Conservation (phyloP, 1,140 invertebrate genomes). For the Drosophila nebulosa region DNA sequence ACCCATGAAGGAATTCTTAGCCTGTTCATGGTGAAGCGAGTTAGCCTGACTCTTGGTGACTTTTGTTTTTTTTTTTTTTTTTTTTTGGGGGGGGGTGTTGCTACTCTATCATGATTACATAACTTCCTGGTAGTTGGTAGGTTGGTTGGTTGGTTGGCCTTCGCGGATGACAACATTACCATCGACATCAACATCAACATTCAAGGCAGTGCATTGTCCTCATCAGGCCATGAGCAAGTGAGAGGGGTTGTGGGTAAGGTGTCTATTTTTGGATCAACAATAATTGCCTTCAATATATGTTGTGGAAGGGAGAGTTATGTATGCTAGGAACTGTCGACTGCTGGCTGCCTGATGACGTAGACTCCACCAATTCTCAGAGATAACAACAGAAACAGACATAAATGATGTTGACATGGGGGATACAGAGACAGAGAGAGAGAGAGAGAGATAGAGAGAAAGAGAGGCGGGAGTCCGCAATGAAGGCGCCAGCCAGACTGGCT, state of each 20-base stretch:
- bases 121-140: background rate
- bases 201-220: constrained; percentile 78
- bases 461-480: background rate
- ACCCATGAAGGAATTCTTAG: no score
- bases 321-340: background rate
- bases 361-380: constrained; percentile 1
- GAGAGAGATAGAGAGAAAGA: background rate
- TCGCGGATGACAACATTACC: background rate
- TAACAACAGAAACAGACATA: constrained; percentile 32
- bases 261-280: constrained; percentile 58
- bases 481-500: constrained; percentile 72
- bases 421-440: no score
- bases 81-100: background rate
- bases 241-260: background rate
- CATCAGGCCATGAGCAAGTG: constrained; percentile 43
- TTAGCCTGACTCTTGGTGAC: background rate
- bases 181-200: constrained; percentile 21
- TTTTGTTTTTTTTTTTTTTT: no score
- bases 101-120: background rate
- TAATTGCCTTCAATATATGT: background rate
- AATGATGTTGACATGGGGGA: constrained; percentile 37
- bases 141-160: no score
- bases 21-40: background rate
- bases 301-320: background rate
- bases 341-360: background rate